Evolutionary conservation across 2,113 vertebrate species (phyloP).

Genomic region (Thinocorus orbignyianus): DNA sequence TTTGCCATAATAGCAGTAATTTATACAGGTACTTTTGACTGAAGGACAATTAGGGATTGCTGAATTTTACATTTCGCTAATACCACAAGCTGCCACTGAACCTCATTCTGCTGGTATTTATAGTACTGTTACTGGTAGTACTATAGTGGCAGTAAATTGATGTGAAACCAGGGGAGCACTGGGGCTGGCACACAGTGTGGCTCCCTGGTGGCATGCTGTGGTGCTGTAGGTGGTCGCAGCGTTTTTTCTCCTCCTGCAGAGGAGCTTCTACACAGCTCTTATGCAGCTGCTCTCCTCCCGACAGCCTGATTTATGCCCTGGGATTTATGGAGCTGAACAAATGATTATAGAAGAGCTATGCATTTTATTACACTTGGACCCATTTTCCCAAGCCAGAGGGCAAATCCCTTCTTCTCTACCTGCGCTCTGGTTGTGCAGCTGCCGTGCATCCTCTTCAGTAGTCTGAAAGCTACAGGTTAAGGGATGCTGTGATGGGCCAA

Average conservation of each 20-base stretch:
- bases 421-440: not conserved
- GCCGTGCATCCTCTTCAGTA: not conserved
- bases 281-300: not conserved
- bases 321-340: constrained; percentile 17
- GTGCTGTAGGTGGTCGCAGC: not conserved
- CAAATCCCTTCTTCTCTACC: not conserved
- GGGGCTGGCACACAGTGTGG: fast-evolving
- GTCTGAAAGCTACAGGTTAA: not conserved
- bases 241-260: not conserved
- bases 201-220: fast-evolving
- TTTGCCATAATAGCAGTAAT: not conserved
- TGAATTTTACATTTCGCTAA: not conserved
- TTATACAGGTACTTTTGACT: not conserved
- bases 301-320: not conserved
- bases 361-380: not conserved
- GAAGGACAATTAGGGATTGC: not conserved
- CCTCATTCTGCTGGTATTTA: not conserved
- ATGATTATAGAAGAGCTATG: not conserved
- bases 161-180: fast-evolving
- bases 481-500: not conserved
- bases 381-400: constrained; percentile 21
- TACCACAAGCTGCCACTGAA: not conserved
- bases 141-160: not conserved
- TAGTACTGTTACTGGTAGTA: not conserved
- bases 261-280: not conserved